Evolutionary conservation across 1,140 invertebrate species (phyloP).

Genomic region (Cydia pomonella): DNA sequence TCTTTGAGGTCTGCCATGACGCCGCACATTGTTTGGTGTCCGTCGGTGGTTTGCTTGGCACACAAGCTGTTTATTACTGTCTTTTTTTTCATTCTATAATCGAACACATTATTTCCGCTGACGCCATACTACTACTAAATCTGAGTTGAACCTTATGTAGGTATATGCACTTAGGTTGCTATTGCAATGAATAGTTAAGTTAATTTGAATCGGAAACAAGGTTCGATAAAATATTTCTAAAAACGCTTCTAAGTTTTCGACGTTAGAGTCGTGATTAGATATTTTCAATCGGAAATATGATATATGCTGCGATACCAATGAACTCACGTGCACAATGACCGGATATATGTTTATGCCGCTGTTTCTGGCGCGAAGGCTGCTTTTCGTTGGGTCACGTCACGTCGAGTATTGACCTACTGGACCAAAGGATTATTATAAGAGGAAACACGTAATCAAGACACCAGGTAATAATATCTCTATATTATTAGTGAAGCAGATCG

Average conservation of each 20-base stretch:
- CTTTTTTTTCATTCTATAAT: neutral
- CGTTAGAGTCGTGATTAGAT: neutral
- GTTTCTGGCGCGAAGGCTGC: neutral
- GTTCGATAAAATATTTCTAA: neutral
- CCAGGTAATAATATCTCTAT: too few relatives aligned
- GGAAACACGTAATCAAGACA: too few relatives aligned
- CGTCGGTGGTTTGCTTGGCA: too few relatives aligned
- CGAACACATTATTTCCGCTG: neutral
- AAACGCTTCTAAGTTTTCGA: neutral
- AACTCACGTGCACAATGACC: constrained; percentile 14
- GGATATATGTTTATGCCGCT: neutral
- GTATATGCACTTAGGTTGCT: neutral
- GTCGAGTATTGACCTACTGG: neutral
- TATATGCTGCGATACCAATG: neutral
- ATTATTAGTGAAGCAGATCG: too few relatives aligned
- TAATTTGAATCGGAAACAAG: neutral
- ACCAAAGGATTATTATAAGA: neutral
- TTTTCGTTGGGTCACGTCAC: neutral
- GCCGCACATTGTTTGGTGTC: too few relatives aligned
- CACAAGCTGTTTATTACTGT: too few relatives aligned
- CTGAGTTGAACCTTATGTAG: neutral
- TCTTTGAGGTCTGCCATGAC: too few relatives aligned
- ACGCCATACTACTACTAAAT: neutral
- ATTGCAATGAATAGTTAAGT: neutral
- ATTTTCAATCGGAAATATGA: constrained; percentile 3